Conservation (phyloP, 2,113 vertebrate genomes). For the Pelobates fuscus region DNA sequence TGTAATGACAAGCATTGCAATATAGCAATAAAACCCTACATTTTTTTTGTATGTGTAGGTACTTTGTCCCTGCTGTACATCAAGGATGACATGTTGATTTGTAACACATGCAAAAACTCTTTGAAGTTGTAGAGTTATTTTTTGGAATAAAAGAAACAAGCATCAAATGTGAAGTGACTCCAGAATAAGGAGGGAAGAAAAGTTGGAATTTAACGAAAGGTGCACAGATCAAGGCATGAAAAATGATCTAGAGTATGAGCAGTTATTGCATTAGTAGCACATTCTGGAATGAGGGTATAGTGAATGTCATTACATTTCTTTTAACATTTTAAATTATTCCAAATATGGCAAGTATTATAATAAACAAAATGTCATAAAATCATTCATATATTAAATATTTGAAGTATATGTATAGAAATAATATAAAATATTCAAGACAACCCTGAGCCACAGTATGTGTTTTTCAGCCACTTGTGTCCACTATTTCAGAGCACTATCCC, state of each 20-base stretch:
- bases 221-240: neutral
- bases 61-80: constrained; percentile 76
- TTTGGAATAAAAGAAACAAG: constrained; percentile 65
- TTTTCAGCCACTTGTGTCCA: too few species aligned
- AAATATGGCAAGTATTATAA: too few species aligned
- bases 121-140: constrained; percentile 69
- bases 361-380: too few species aligned
- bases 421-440: too few species aligned
- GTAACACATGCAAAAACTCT: constrained; percentile 70
- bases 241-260: neutral
- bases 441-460: too few species aligned
- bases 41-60: constrained; percentile 34
- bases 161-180: constrained; percentile 55
- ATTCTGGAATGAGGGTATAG: too few species aligned
- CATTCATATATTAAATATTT: too few species aligned
- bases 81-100: constrained; percentile 74
- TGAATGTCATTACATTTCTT: too few species aligned
- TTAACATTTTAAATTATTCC: too few species aligned
- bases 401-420: too few species aligned
- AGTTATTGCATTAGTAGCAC: neutral
- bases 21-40: neutral
- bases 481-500: too few species aligned
- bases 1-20: neutral
- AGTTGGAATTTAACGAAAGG: neutral
- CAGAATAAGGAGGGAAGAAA: neutral